A percentile compares a stretch with the other conserved stretches of the same genome.
Evolutionary conservation across 1,140 invertebrate species (phyloP).

Genomic region (Camponotus floridanus): DNA sequence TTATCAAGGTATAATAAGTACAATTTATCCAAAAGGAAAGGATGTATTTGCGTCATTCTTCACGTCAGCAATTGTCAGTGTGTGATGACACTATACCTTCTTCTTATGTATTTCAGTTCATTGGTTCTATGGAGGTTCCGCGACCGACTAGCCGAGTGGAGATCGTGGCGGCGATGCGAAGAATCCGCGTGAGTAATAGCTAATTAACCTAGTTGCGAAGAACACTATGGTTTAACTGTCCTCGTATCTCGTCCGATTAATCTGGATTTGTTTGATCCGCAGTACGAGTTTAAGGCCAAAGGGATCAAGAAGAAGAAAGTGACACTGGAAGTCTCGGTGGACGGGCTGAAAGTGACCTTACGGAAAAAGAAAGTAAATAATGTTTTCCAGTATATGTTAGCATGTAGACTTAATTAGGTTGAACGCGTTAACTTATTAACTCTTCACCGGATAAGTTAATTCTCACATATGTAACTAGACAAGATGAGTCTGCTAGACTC

Average conservation of each 20-base stretch:
- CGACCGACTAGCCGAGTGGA: slow-evolving; percentile 97
- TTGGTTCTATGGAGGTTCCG: slow-evolving; percentile 98
- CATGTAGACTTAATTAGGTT: background rate
- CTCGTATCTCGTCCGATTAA: slow-evolving; percentile 22
- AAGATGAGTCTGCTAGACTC: background rate
- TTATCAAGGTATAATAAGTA: background rate
- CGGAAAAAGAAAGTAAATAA: slow-evolving; percentile 91
- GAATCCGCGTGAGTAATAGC: slow-evolving; percentile 94
- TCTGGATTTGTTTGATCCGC: slow-evolving; percentile 85
- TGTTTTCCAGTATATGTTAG: too few species aligned
- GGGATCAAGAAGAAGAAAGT: slow-evolving; percentile 99
- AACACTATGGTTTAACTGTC: background rate
- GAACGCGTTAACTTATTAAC: slow-evolving; percentile 21
- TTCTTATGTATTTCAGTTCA: slow-evolving; percentile 91
- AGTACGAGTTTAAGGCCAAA: slow-evolving; percentile 99
- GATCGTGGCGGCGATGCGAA: slow-evolving; percentile 99
- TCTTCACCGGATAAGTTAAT: slow-evolving; percentile 12
- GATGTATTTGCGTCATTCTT: background rate
- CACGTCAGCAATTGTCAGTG: background rate
- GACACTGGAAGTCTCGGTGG: slow-evolving; percentile 96
- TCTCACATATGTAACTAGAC: background rate
- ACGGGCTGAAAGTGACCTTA: slow-evolving; percentile 95
- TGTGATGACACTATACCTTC: background rate
- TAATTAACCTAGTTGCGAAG: slow-evolving; percentile 59
- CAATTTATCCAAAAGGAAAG: background rate